These are phyloP conservation scores for Heteractis magnifica DNA, from an alignment of 92 coral and sea anemone genomes.

Conservation along the genomic window DNA sequence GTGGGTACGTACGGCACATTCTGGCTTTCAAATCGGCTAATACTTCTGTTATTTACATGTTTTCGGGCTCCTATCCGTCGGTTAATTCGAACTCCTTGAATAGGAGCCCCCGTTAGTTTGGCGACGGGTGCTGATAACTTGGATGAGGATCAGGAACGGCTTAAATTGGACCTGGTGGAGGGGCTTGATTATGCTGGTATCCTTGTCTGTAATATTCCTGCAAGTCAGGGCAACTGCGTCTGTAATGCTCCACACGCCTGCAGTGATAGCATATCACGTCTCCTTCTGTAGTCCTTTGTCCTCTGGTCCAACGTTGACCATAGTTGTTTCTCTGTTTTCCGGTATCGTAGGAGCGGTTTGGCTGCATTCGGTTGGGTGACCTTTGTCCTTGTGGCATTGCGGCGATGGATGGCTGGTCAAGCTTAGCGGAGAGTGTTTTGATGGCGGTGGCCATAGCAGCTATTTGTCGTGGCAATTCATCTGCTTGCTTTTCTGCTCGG, in stretches of 20 bases:
- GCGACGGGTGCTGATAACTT: too few species aligned
- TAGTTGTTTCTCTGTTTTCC: not conserved
- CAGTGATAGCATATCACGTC: not conserved
- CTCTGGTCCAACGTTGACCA: not conserved
- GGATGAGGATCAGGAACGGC: not conserved
- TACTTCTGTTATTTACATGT: too few species aligned
- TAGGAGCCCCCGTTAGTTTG: conserved; percentile 4
- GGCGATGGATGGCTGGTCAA: too few species aligned
- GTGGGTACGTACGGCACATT: too few species aligned
- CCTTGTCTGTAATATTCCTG: not conserved
- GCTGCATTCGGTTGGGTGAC: not conserved
- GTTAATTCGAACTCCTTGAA: not conserved
- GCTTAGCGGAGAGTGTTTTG: too few species aligned
- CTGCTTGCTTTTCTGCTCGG: too few species aligned
- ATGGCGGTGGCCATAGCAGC: too few species aligned
- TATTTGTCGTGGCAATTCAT: too few species aligned
- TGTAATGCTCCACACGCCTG: not conserved
- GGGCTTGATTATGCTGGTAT: not conserved
- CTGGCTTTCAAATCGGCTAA: too few species aligned
- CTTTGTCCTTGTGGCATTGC: too few species aligned
- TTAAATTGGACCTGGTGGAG: not conserved
- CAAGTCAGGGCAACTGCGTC: not conserved
- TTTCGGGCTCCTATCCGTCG: not conserved
- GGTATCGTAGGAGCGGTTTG: not conserved
- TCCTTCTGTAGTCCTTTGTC: conserved; percentile 5